Base-by-base conservation (phyloP, 2,113 vertebrate species). In the Nothobranchius furzeri region DNA sequence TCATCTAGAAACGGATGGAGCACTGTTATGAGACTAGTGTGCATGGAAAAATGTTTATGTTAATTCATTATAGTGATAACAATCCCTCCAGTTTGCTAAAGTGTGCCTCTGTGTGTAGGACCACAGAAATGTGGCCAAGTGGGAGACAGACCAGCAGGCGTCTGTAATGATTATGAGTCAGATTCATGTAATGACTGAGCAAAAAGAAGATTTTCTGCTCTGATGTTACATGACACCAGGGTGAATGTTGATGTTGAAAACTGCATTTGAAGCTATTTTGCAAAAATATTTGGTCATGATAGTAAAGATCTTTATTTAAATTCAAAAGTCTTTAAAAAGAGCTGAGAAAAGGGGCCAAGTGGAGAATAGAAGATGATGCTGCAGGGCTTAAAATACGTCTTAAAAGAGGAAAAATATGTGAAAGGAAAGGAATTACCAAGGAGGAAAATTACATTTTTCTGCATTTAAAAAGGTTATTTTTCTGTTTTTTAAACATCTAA, bases 31-130 rank as follows among this genome's bases (percentile, higher is more conserved):
- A 12, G 24, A 70, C 24, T 11, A 20, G 30, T 64, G 17, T n/a
- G 35, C 42, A 9, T 51, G 40, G 2, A 76, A 36, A 42, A 8
- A 30, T 37, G 53, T 49, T 52, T 40, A 12, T 25, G 14, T 3
- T 42, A 1, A 40, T 53, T 60, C 54, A 36, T 72, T 59, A 42
- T 47, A 36, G 67, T 56, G 46, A 86, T 82, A 20, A 62, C 40
- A 60, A 58, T 68, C n/a, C 55, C 20, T 52, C 61, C 40, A 50
- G 68, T 73, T 50, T 64, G 47, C 54, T 68, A 78, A 60, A 77
- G 46, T 64, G 13, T 37, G 59, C 64, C 66, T 62, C 13, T 43
- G 8, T 64, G 53, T 49, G 46, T n/a, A 45, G 55, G n/a, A 58
- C 42, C 47, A 73, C 35, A 68, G 45, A 64, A 60, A 82, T 58